Evolutionary conservation across 2,113 vertebrate species (phyloP).

Genomic region (Helogale parvula): DNA sequence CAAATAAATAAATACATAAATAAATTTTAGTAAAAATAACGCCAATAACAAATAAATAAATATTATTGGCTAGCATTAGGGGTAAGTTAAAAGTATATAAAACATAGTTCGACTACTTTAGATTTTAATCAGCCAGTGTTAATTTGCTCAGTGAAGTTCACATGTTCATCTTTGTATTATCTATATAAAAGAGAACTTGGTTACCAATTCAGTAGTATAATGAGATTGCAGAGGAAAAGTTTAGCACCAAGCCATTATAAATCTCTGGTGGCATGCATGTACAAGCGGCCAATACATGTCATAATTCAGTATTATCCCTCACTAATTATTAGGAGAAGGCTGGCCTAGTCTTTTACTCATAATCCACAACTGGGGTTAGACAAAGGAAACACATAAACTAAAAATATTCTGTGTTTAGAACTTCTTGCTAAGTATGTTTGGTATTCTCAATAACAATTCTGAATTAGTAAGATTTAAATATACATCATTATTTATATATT

Average conservation of each 20-base stretch:
- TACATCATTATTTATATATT: background rate
- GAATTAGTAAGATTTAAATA: background rate
- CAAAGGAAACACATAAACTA: background rate
- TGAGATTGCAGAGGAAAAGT: background rate
- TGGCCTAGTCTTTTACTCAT: background rate
- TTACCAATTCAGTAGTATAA: background rate
- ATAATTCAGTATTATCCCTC: background rate
- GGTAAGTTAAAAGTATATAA: background rate
- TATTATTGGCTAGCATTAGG: background rate
- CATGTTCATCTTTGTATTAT: background rate
- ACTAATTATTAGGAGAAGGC: background rate
- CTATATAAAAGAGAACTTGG: background rate
- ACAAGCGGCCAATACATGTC: background rate
- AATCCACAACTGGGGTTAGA: background rate
- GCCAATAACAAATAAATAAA: background rate
- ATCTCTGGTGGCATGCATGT: background rate
- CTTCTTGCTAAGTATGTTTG: background rate
- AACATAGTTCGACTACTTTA: background rate
- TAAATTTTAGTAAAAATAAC: too few species aligned
- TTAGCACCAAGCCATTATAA: background rate
- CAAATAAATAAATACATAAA: too few species aligned
- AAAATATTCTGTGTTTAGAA: slow-evolving; percentile 23
- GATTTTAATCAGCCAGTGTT: background rate
- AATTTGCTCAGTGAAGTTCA: background rate
- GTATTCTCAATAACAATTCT: background rate